Conservation (phyloP, 1,140 invertebrate genomes). For the Drosophila tani region DNA sequence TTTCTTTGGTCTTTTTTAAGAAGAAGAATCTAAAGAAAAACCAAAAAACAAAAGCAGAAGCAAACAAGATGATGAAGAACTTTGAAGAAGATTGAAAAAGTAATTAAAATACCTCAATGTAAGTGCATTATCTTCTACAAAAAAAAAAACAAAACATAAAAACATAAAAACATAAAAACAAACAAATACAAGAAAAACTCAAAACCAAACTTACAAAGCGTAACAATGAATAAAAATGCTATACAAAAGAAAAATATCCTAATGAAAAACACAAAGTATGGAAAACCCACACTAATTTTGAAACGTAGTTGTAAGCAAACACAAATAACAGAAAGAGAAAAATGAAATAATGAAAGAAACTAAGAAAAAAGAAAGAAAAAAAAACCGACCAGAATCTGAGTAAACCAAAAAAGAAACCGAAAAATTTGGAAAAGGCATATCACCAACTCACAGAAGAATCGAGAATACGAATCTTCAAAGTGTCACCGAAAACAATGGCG, state of each 20-base stretch:
- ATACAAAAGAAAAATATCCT: constrained; percentile 40
- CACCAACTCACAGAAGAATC: constrained; percentile 16
- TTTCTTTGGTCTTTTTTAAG: constrained; percentile 33
- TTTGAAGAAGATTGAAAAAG: constrained; percentile 80
- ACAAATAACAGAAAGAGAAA: constrained; percentile 18
- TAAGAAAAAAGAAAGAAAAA: constrained; percentile 3
- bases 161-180: constrained; percentile 46
- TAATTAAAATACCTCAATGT: constrained; percentile 83
- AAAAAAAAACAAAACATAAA: constrained; percentile 40
- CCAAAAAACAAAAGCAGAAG: constrained; percentile 36
- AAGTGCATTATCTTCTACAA: constrained; percentile 82
- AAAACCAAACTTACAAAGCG: constrained; percentile 34
- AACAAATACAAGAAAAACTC: constrained; percentile 25
- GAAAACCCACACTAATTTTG: constrained; percentile 16
- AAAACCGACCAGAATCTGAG: constrained; percentile 29
- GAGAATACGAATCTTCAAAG: neutral
- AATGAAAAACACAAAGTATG: constrained; percentile 19
- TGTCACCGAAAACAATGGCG: neutral
- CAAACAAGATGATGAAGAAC: constrained; percentile 57
- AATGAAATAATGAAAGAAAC: constrained; percentile 23
- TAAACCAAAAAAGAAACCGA: constrained; percentile 9
- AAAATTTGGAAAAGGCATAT: constrained; percentile 35
- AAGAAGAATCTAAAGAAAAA: constrained; percentile 34
- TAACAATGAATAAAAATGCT: constrained; percentile 51
- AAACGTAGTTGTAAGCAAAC: constrained; percentile 44